Evolutionary conservation across 2,888 invertebrate genomes (phyloP), one percentile per base, ranked within the genome.

Genomic region (Cerceris rybyensis): DNA sequence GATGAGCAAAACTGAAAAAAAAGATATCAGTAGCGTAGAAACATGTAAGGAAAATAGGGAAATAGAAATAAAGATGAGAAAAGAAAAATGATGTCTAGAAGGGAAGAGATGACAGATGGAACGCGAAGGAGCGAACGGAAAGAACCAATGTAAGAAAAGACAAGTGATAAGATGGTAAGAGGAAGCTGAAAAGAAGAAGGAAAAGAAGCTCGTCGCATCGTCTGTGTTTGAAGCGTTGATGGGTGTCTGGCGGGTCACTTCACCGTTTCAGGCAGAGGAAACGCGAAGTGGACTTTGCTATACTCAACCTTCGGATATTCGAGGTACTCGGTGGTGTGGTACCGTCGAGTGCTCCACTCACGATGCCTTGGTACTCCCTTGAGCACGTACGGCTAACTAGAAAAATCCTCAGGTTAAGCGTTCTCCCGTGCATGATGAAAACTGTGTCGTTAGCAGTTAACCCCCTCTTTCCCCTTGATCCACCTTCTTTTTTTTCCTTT

Each of bases 241-340:
- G 88, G 88, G 88, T 86, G 90, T 89, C 88, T 90, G 87, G 85
- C 87, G 87, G 90, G 90, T 91, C 90, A 90, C 90, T 91, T 90
- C 89, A 90, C 90, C 89, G 89, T 89, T 89, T 88, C 84, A 85
- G 84, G 86, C 81, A 85, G 78, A 84, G 85, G 80, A 85, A 86
- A 87, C 84, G 84, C 87, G 79, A 88, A 89, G 87, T 87, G 84
- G 87, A 87, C 86, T 83, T 79, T 76, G 64, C 75, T 82, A 75
- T 80, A 81, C 78, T 76, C 78, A 78, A 77, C 66, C 86, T 81
- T 81, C 82, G 80, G 81, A 81, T 83, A 85, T 86, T 83, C 81
- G 75, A 73, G 75, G 80, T 81, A 75, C 85, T 85, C 73, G 78
- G 72, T 39, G 74, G 71, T 65, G 78, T 67, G 69, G 72, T 66